Base-by-base conservation (phyloP, 1,140 invertebrate genomes). In the Bemisia tabaci region DNA sequence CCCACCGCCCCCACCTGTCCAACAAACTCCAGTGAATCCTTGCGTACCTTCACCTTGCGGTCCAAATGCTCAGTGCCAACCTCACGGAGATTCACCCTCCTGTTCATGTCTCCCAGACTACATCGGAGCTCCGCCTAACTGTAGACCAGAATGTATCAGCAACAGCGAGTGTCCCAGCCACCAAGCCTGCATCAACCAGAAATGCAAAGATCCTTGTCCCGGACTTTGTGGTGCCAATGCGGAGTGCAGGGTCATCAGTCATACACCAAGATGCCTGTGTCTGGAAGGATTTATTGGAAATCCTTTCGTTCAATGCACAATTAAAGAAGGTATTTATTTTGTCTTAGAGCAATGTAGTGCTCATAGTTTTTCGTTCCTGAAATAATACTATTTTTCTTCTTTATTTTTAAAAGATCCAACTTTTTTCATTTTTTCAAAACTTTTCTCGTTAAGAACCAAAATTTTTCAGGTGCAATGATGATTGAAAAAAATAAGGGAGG, bases 171-270 rank as follows among this genome's bases (percentile, higher is more conserved):
- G 81, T 71, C 68, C 77, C 1, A 73, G 72, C 59, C 72, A 76
- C 62, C 71, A 75, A 62, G 76, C 76, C n/a, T 79, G 77, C 70
- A 73, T 75, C 25, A 73, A 74, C 33, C 71, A 77, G 62, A 75
- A 74, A 69, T 80, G 79, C 70, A 71, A 74, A 67, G 74, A 80
- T 69, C 78, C 78, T 25, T 80, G 79, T 68, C 68, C 73, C 0
- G 73, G 76, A 60, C 67, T 73, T 26, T 81, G 79, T 69, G 81
- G 79, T 24, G 68, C 74, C 1, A 77, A 79, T 66, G 77, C 79
- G 22, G 64, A 75, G n/a, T 82, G 80, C 70, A 71, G 71, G 59
- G 79, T 81, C 70, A 72, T 78, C 22, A 78, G 76, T 68, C 80
- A 81, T 72, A 71, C 75, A 21, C 75, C 80, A 33, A 75, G 75